A percentile compares a stretch with the other conserved stretches of the same genome.
These are phyloP conservation scores for Eumacrocentrus americanus DNA, from an alignment of 2,888 invertebrate genomes.

Conservation along the genomic window DNA sequence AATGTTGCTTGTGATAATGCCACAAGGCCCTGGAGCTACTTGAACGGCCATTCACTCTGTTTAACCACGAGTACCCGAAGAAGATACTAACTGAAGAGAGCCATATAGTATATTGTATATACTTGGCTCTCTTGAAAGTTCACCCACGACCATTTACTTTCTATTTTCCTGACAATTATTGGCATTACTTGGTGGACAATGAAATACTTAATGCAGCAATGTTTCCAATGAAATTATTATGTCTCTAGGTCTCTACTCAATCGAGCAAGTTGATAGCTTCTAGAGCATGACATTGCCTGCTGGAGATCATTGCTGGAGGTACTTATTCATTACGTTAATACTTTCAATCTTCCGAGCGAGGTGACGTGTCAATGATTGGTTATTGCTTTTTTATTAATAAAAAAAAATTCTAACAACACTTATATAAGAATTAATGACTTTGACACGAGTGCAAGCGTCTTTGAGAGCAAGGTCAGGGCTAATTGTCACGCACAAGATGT, in stretches of 20 bases:
- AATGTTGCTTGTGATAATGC: background rate
- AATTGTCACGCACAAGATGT: background rate
- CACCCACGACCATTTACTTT: background rate
- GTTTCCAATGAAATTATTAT: background rate
- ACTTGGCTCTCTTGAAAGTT: background rate
- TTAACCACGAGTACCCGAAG: too few species aligned
- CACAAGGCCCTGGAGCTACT: background rate
- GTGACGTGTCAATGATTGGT: background rate
- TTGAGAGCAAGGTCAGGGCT: background rate
- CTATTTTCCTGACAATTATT: background rate
- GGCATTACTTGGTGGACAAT: too few species aligned
- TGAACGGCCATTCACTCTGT: conserved; percentile 15
- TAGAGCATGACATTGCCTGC: conserved; percentile 12
- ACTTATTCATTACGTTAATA: background rate
- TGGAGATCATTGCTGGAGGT: background rate
- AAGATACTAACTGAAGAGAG: too few species aligned
- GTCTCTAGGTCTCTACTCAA: background rate
- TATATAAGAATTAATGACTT: too few species aligned
- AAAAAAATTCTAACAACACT: too few species aligned
- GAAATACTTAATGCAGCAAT: too few species aligned
- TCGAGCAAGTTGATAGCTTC: background rate
- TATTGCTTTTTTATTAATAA: background rate
- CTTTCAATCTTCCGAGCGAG: background rate
- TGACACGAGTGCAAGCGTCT: background rate
- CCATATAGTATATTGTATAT: too few species aligned